Evolutionary conservation across 2,888 invertebrate genomes (phyloP), one percentile per base, ranked within the genome.

Genomic region (Osmoderma eremita): DNA sequence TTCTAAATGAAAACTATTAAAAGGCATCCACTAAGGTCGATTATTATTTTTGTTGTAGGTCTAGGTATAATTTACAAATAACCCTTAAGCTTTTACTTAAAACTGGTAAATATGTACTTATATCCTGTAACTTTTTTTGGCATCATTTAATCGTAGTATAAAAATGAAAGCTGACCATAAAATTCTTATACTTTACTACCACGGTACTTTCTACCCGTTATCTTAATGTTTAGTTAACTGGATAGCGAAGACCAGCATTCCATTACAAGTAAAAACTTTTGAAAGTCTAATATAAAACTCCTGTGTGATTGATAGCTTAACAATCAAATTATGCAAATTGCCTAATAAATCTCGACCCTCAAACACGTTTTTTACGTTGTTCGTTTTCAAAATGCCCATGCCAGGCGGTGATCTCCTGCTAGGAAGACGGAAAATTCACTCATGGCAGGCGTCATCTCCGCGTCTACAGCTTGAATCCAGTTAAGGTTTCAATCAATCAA

Each of bases 401-500:
- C 58, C 45, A 36, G 3, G 58, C 53, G 42, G 63, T 63, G 63
- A 63, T 63, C 63, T 63, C 51, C 51, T 42, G 51, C 17, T 36
- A 41, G 36, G 51, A 63, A 30, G 12, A n/a, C 8, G 51, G 42
- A 17, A 53, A 22, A 45, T 6, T 41, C 63, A 50, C 30, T 15
- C 22, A 41, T 22, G n/a, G 15, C 48, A 22, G 51, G 53, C 50
- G 42, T 51, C 53, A 53, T 53, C 63, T 51, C 42, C 53, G 53
- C 66, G 70, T 71, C 70, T 69, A 65, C 72, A 70, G 67, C 67
- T 70, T 69, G 70, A 65, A 45, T 42, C 67, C 67, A 54, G 69
- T 72, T 72, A 72, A 69, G 51, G 49, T 68, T 71, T 71, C 68
- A 67, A 72, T 72, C 72, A 72, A 72, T 72, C 72, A 72, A 58